Base-by-base conservation (phyloP, 1,140 invertebrate species). In the Trichonephila clavipes region DNA sequence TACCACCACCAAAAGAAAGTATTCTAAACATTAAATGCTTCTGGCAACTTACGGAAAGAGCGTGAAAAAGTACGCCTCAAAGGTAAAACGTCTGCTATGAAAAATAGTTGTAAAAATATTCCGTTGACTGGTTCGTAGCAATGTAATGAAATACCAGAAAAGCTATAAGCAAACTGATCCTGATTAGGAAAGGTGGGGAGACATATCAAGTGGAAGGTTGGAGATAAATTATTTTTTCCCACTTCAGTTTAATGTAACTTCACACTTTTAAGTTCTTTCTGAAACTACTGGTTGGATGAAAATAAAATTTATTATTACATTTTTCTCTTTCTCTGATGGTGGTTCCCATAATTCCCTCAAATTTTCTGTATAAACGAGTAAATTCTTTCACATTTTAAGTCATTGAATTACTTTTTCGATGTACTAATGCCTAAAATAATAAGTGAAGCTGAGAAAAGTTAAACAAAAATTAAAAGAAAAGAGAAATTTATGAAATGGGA, bases 61-160 rank as follows among this genome's bases (percentile, higher is more conserved):
- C 40, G 82, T 87, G 83, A 87, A 77, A 87, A 92, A 92, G 40
- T 87, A 61, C 59, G 62, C 61, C 64, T 87, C 21, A 16, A 87
- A 92, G 64, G 90, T 8, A 40, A 87, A 87, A 86, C 62, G 91
- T 92, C 83, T 92, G 59, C 44, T n/a, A 87, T 51, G 64, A 92
- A 92, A 92, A 92, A 92, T 72, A 64, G 83, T 64, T 92, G 91
- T 72, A 87, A 87, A 92, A 92, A 92, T 85, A 92, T 92, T 87
- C 91, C 51, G 61, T 87, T 21, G 21, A 12, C 59, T 28, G 61
- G 40, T 51, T 24, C 44, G 82, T 19, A 19, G 44, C 24, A 88
- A 59, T 88, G 10, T 88, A 88, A 40, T 61, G 62, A 88, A 88
- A 61, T 77, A 58, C n/a, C 21, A 62, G 58, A 77, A 59, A 77